Evolutionary conservation across 2,113 vertebrate genomes (phyloP), one percentile per base, ranked within the genome.

Genomic region (Dasyurus viverrinus): DNA sequence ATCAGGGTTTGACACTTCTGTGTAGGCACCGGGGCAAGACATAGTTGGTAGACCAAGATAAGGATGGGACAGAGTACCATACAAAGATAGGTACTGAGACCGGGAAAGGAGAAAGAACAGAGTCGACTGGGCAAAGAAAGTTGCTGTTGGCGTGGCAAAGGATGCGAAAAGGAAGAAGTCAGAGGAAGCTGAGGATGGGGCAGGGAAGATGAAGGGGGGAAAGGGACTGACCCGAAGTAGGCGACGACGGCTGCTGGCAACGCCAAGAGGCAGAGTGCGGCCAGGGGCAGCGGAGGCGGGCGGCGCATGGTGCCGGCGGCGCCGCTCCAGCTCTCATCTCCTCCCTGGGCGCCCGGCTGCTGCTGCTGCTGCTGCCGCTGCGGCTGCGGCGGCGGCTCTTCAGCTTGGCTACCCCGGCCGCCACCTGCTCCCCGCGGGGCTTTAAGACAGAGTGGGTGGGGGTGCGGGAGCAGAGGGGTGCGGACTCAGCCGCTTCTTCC

Each of bases 211-310:
- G 68, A 94, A 94, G 91, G 90, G 92, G 97, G 24, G 90, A 96
- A 54, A 50, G 96, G 97, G 92, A 98, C 99, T 99, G 98, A 99
- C 99, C 99, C 99, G 98, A 99, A 99, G 97, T 99, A 99, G 98
- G 99, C 99, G 98, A 99, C 98, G 97, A 99, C 99, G 94, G 97
- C 97, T 8, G 97, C 96, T 90, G 97, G 98, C 92, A 97, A 98
- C 96, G 96, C 97, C 47, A 98, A 92, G 89, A 98, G 97, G 96
- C 98, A 99, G 97, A 99, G 98, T 95, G 98, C 98, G 96, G 98
- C 97, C 95, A 99, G 98, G 97, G 98, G 98, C 98, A 98, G 97
- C 96, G 98, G 98, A 98, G 98, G 98, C 98, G 98, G 98, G 98
- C 98, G 98, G 98, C 99, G 98, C 99, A 99, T 99, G 99, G 97